phyloP scores from a whole-genome alignment of 2,797 vertebrate species.

The Brotogeris chrysoptera region DNA sequence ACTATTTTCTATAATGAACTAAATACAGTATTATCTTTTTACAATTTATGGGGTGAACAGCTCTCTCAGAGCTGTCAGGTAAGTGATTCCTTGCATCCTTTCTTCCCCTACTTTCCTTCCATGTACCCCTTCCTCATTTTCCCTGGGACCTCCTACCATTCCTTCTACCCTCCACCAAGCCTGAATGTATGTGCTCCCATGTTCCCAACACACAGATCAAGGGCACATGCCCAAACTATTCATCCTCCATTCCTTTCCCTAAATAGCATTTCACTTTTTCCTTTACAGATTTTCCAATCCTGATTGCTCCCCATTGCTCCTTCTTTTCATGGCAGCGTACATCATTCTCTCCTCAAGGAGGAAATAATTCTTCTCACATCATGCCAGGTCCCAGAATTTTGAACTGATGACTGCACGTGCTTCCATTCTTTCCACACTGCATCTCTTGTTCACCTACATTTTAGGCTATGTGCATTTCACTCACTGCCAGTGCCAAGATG shows the following conservation, averaged over 20 bases:
- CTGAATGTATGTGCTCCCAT: neutral
- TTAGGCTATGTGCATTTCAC: neutral
- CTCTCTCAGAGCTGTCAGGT: neutral
- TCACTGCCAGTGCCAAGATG: neutral
- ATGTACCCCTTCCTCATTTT: neutral
- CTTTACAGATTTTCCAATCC: neutral
- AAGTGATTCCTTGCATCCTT: neutral
- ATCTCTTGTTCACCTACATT: neutral
- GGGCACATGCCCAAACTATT: neutral
- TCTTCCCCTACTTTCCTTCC: neutral
- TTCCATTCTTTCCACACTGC: neutral
- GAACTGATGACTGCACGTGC: neutral
- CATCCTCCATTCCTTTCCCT: neutral
- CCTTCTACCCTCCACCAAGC: neutral
- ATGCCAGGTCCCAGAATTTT: neutral
- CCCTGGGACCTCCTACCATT: neutral
- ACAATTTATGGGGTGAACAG: neutral
- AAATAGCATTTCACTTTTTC: neutral
- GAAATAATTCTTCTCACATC: neutral
- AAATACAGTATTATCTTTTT: neutral
- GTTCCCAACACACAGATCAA: neutral
- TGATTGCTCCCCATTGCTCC: neutral
- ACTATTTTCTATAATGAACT: neutral
- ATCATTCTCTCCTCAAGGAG: neutral
- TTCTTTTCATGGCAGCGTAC: neutral